Percentiles rank a stretch among this genome's conserved stretches.
These are phyloP conservation scores for Bombus superbus DNA, from an alignment of 1,140 invertebrate species.

Conservation along the genomic window DNA sequence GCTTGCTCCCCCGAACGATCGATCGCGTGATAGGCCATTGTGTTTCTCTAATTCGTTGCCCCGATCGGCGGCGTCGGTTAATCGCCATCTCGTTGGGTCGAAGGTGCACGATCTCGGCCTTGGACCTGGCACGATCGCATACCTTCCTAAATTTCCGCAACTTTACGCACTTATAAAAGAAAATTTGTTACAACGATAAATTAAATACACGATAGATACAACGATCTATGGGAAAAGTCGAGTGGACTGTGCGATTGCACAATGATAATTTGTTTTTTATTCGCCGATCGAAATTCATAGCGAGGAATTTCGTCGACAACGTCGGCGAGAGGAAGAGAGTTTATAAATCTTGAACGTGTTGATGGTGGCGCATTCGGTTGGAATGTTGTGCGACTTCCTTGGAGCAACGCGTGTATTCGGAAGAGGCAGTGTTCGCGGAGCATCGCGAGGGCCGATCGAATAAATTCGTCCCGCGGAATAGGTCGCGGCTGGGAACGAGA, in stretches of 20 bases:
- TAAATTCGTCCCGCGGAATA: slow-evolving; percentile 56
- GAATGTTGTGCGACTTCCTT: neutral
- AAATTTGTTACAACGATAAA: too few species aligned
- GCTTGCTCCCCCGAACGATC: slow-evolving; percentile 49
- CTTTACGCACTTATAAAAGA: neutral
- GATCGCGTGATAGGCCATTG: slow-evolving; percentile 66
- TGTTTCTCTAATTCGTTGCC: slow-evolving; percentile 67
- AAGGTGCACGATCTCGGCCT: slow-evolving; percentile 39
- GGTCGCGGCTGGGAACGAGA: slow-evolving; percentile 55
- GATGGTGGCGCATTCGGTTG: neutral
- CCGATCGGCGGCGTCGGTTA: slow-evolving; percentile 24
- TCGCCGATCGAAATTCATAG: too few species aligned
- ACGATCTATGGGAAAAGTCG: too few species aligned
- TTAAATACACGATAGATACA: too few species aligned
- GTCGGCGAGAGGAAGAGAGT: too few species aligned
- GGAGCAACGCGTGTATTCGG: neutral
- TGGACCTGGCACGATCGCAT: neutral
- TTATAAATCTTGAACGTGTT: neutral
- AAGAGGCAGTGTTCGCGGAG: neutral
- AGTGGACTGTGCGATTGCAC: too few species aligned
- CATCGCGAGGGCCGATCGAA: slow-evolving; percentile 21
- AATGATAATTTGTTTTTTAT: too few species aligned
- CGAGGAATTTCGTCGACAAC: too few species aligned
- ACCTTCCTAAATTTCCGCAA: neutral
- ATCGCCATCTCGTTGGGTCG: slow-evolving; percentile 52